A percentile compares a stretch with the other conserved stretches of the same genome.
Conservation (phyloP, 2,888 invertebrate genomes). For the Nycteola revayana region DNA sequence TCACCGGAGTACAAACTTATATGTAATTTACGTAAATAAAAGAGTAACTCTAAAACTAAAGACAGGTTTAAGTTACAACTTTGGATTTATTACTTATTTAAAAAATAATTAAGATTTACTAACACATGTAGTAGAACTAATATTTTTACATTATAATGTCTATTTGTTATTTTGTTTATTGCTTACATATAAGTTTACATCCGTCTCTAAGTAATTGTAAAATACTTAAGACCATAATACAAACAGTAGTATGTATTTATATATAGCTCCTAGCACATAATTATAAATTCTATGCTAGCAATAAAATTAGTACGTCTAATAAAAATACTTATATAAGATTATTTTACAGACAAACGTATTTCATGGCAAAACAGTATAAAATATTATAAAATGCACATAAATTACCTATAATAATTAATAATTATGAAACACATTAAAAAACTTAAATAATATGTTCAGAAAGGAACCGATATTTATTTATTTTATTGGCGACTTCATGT, state of each 20-base stretch:
- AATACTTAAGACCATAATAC: slow-evolving; percentile 17
- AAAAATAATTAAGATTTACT: too few relatives aligned
- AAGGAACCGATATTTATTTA: not conserved
- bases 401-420: slow-evolving; percentile 39
- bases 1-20: slow-evolving; percentile 14
- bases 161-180: too few relatives aligned
- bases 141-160: not conserved
- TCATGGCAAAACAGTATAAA: slow-evolving; percentile 32
- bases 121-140: too few relatives aligned
- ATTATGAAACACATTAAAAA: slow-evolving; percentile 1
- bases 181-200: slow-evolving; percentile 12
- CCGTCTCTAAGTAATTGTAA: slow-evolving; percentile 9
- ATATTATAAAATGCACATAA: slow-evolving; percentile 35
- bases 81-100: too few relatives aligned
- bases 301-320: slow-evolving; percentile 16
- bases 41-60: not conserved
- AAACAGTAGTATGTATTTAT: slow-evolving; percentile 3
- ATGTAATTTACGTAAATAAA: not conserved
- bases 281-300: slow-evolving; percentile 11
- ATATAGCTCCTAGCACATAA: not conserved
- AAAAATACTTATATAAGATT: slow-evolving; percentile 13
- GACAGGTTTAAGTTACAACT: not conserved
- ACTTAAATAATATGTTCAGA: not conserved
- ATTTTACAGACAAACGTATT: slow-evolving; percentile 23
- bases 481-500: not conserved